Evolutionary conservation across 1,140 invertebrate species (phyloP).

Genomic region (Listronotus bonariensis): DNA sequence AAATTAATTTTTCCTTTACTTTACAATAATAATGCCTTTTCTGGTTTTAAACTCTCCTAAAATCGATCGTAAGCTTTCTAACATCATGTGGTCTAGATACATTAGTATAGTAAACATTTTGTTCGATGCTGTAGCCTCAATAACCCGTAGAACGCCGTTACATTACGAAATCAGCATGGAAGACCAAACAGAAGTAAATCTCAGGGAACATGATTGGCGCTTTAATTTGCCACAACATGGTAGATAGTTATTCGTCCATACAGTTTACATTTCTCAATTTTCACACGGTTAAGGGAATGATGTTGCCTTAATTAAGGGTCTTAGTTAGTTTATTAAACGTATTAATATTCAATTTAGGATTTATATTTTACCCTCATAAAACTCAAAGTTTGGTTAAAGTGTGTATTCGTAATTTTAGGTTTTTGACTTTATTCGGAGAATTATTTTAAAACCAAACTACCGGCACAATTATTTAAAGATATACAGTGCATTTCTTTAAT

Average conservation of each 20-base stretch:
- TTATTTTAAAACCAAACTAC: no score
- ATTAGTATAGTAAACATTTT: constrained; percentile 17
- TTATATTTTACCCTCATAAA: no score
- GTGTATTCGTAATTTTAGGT: no score
- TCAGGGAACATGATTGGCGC: constrained; percentile 61
- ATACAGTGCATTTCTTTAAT: no score
- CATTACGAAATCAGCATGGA: constrained; percentile 62
- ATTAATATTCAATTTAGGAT: not conserved
- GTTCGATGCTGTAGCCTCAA: constrained; percentile 44
- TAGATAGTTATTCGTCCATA: constrained; percentile 43
- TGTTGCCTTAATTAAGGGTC: constrained; percentile 10
- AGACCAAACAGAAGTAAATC: constrained; percentile 61
- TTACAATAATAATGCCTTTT: no score
- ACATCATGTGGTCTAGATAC: not conserved
- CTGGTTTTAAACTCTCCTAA: no score
- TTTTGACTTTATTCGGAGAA: no score
- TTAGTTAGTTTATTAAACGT: not conserved
- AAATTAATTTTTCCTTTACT: no score
- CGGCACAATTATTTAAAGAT: no score
- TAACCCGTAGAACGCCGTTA: constrained; percentile 53
- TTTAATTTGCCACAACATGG: constrained; percentile 58
- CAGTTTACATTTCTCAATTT: constrained; percentile 3
- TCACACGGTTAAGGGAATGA: constrained; percentile 1
- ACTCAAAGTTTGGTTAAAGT: no score
- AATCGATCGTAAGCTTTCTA: no score